These are phyloP conservation scores for Papilio polyxenes DNA, from an alignment of 1,140 invertebrate species.

Conservation along the genomic window DNA sequence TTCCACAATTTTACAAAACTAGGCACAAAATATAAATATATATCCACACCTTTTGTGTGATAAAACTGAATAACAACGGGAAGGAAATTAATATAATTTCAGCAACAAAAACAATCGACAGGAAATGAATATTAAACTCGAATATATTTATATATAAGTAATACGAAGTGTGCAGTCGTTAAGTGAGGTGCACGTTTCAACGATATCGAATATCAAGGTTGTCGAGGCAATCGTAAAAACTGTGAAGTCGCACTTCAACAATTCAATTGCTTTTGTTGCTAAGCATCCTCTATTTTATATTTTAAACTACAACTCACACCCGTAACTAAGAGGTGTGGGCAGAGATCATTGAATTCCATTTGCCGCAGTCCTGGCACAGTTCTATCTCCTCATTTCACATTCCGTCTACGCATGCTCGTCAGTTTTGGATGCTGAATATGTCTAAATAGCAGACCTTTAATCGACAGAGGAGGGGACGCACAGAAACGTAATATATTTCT, in stretches of 20 bases:
- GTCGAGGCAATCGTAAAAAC: conserved; percentile 34
- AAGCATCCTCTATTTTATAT: conserved; percentile 53
- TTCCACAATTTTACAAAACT: not conserved
- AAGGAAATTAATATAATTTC: conserved; percentile 23
- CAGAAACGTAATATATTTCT: too few species aligned
- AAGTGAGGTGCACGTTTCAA: conserved; percentile 15
- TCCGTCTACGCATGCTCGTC: too few species aligned
- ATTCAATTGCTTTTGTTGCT: conserved; percentile 44
- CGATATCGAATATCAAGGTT: conserved; percentile 38
- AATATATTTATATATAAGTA: not conserved
- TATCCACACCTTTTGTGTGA: not conserved
- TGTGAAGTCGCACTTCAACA: conserved; percentile 40
- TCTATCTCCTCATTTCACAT: too few species aligned
- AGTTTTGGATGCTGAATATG: too few species aligned
- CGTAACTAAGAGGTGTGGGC: not conserved
- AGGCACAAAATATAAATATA: too few species aligned
- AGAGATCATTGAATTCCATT: too few species aligned
- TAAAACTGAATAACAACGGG: conserved; percentile 2
- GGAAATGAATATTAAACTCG: conserved; percentile 11
- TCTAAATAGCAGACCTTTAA: too few species aligned
- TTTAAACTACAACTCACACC: not conserved
- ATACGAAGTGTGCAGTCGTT: conserved; percentile 2
- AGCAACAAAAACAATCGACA: not conserved
- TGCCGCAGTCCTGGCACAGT: too few species aligned
- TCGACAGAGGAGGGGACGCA: too few species aligned